Evolutionary conservation across 1,140 invertebrate species (phyloP).

Genomic region (Plectrocnemia conspersa): DNA sequence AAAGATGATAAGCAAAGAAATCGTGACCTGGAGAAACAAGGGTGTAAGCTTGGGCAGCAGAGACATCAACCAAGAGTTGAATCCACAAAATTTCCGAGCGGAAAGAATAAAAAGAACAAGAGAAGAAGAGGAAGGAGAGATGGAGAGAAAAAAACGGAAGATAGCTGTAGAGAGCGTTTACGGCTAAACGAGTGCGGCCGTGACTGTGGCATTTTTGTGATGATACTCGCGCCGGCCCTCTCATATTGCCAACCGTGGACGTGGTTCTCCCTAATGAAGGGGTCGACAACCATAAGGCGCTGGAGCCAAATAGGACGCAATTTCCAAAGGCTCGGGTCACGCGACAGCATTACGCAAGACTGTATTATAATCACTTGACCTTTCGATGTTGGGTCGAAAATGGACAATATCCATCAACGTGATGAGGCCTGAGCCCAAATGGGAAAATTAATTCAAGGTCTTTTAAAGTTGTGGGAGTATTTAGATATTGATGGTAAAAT

Average conservation of each 20-base stretch:
- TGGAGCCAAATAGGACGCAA: too few relatives aligned
- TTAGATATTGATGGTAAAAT: too few relatives aligned
- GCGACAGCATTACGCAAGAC: too few relatives aligned
- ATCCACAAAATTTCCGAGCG: conserved; percentile 2
- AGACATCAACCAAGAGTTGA: neutral
- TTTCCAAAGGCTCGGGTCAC: too few relatives aligned
- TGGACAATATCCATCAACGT: too few relatives aligned
- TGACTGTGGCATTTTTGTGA: conserved; percentile 2
- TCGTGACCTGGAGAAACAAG: conserved; percentile 8
- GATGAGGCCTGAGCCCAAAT: too few relatives aligned
- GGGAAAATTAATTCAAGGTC: too few relatives aligned
- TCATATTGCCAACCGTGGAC: neutral
- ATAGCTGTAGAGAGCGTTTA: neutral
- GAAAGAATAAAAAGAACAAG: conserved; percentile 2
- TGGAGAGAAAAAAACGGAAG: neutral
- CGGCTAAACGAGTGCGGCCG: conserved; percentile 9
- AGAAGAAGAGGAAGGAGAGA: neutral
- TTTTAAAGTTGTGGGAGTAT: too few relatives aligned
- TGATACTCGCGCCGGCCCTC: neutral
- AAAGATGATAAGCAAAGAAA: conserved; percentile 10
- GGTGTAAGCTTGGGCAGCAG: conserved; percentile 1
- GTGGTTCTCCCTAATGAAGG: conserved; percentile 1
- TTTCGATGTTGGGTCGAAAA: too few relatives aligned
- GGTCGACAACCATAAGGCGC: neutral
- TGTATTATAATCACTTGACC: too few relatives aligned